Evolutionary conservation across 1,140 invertebrate genomes (phyloP).

Genomic region (Lasaia peninsularis): DNA sequence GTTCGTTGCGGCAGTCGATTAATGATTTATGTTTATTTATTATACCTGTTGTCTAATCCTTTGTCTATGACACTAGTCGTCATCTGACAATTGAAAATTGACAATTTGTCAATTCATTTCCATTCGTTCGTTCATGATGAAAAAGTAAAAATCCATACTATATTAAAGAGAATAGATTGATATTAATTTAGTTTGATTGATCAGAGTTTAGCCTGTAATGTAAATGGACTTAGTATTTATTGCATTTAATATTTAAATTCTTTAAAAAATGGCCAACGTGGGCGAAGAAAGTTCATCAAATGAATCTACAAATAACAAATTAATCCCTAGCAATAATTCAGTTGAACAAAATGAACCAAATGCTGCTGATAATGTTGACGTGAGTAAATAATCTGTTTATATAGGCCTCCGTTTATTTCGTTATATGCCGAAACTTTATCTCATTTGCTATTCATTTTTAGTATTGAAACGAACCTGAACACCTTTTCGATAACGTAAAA

Average conservation of each 20-base stretch:
- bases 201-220: not conserved
- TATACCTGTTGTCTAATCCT: too few species aligned
- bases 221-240: slow-evolving; percentile 5
- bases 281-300: slow-evolving; percentile 33
- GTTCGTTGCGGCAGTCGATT: too few species aligned
- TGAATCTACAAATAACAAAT: slow-evolving; percentile 36
- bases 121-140: too few species aligned
- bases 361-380: slow-evolving; percentile 37
- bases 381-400: slow-evolving; percentile 28
- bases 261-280: slow-evolving; percentile 35
- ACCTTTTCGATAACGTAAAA: not conserved
- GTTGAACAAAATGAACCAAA: slow-evolving; percentile 25
- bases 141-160: too few species aligned
- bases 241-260: slow-evolving; percentile 12
- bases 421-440: slow-evolving; percentile 5
- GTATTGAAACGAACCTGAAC: not conserved
- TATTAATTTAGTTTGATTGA: not conserved
- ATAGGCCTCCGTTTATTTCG: not conserved
- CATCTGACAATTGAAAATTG: too few species aligned
- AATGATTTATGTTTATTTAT: too few species aligned
- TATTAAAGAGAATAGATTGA: slow-evolving; percentile 16
- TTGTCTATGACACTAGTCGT: too few species aligned
- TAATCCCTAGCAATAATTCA: slow-evolving; percentile 38
- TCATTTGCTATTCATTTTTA: not conserved
- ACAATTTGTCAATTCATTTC: too few species aligned